A percentile compares a stretch with the other conserved stretches of the same genome.
Conservation (phyloP, 2,797 vertebrate species). For the Vireo griseus region DNA sequence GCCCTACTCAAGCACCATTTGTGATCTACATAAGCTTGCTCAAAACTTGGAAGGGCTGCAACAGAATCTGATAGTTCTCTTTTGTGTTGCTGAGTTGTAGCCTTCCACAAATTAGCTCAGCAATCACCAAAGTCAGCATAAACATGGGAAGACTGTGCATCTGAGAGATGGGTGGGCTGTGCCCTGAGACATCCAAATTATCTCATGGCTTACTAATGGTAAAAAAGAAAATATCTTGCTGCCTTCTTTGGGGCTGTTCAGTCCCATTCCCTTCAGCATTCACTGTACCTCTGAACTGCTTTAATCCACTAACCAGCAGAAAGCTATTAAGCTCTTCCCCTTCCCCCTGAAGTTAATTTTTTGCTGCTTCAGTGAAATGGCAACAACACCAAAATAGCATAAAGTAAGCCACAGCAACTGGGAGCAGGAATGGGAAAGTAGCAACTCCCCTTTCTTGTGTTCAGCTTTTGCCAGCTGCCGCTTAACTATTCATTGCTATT, state of each 20-base stretch:
- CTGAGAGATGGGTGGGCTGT: background rate
- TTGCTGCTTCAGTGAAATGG: slow-evolving; percentile 15
- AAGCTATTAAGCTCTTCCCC: background rate
- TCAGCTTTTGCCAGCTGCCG: slow-evolving; percentile 12
- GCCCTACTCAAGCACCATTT: background rate
- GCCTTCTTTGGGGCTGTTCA: background rate
- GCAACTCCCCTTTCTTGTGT: background rate
- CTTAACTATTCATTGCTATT: background rate
- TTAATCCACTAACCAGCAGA: background rate
- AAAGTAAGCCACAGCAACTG: background rate
- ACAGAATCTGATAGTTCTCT: background rate
- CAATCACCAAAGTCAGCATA: background rate
- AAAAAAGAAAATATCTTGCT: background rate
- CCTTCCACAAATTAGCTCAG: background rate
- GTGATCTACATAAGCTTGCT: background rate
- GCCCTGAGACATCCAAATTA: background rate
- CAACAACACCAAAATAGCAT: background rate
- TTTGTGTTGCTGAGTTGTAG: background rate
- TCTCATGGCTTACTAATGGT: background rate
- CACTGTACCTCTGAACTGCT: background rate
- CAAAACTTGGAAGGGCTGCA: background rate
- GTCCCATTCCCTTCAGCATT: background rate
- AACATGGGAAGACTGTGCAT: background rate
- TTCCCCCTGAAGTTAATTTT: background rate
- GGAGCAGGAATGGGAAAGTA: background rate